Conservation (phyloP, 2,797 vertebrate genomes). For the Amblyraja radiata region DNA sequence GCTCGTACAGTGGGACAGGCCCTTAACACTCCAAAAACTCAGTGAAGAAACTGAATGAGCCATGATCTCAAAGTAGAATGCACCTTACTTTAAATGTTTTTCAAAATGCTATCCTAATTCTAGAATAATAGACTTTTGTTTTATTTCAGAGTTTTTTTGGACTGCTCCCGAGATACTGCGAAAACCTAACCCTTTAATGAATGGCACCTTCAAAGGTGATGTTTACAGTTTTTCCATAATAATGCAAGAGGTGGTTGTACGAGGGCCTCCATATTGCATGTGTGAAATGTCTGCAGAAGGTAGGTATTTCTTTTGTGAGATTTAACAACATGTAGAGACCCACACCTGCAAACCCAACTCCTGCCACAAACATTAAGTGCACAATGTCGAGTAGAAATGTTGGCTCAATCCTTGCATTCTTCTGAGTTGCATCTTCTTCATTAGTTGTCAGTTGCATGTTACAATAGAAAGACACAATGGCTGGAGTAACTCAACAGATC, state of each 20-base stretch:
- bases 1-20: too few species aligned
- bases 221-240: constrained; percentile 69
- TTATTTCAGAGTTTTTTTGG: constrained; percentile 60
- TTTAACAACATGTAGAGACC: neutral
- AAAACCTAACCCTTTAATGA: constrained; percentile 46
- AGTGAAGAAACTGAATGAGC: neutral
- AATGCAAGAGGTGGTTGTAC: constrained; percentile 66
- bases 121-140: neutral
- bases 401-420: neutral
- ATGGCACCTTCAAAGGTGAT: constrained; percentile 52
- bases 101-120: neutral
- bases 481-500: neutral
- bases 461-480: neutral
- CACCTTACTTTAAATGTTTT: neutral
- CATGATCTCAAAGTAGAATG: neutral
- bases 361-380: neutral
- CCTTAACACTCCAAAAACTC: neutral
- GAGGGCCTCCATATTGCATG: constrained; percentile 66
- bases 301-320: constrained; percentile 29
- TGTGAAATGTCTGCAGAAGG: constrained; percentile 57
- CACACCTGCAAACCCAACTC: too few species aligned
- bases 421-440: neutral
- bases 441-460: neutral
- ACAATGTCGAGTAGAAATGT: neutral
- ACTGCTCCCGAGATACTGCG: constrained; percentile 67